Evolutionary conservation across 2,888 invertebrate genomes (phyloP).

Genomic region (Philereme transversata): DNA sequence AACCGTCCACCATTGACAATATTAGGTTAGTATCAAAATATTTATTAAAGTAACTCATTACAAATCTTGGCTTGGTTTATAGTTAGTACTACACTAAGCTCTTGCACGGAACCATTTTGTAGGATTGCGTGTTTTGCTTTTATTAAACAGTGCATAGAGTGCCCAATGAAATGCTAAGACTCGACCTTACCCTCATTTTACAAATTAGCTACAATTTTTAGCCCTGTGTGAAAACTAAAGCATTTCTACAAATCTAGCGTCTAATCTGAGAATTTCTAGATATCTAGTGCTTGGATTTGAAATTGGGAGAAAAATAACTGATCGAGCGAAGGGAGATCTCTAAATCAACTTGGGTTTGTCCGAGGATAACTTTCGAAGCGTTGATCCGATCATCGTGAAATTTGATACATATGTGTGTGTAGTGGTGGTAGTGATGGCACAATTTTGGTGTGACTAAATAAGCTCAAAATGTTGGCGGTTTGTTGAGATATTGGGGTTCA

Average conservation of each 20-base stretch:
- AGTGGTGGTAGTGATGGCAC: too few relatives aligned
- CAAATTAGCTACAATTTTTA: conserved; percentile 36
- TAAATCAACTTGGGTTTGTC: too few relatives aligned
- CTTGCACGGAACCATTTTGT: conserved; percentile 47
- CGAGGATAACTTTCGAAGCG: too few relatives aligned
- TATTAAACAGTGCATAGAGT: conserved; percentile 48
- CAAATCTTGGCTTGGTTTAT: conserved; percentile 35
- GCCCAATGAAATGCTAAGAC: conserved; percentile 34
- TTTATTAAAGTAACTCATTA: conserved; percentile 25
- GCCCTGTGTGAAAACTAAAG: conserved; percentile 17
- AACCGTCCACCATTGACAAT: conserved; percentile 7
- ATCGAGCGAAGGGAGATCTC: too few relatives aligned
- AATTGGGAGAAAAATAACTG: too few relatives aligned
- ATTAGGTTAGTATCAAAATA: conserved; percentile 6
- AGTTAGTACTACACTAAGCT: conserved; percentile 29
- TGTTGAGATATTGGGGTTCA: too few relatives aligned
- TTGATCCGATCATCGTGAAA: too few relatives aligned
- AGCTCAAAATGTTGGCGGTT: too few relatives aligned
- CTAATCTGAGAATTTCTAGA: too few relatives aligned
- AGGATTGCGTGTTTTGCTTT: conserved; percentile 50
- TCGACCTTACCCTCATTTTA: conserved; percentile 46
- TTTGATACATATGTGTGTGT: too few relatives aligned
- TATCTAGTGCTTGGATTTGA: too few relatives aligned
- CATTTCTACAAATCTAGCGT: not conserved
- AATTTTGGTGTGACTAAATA: too few relatives aligned